Conservation (phyloP, 2,888 invertebrate species). For the Andrena marginata region DNA sequence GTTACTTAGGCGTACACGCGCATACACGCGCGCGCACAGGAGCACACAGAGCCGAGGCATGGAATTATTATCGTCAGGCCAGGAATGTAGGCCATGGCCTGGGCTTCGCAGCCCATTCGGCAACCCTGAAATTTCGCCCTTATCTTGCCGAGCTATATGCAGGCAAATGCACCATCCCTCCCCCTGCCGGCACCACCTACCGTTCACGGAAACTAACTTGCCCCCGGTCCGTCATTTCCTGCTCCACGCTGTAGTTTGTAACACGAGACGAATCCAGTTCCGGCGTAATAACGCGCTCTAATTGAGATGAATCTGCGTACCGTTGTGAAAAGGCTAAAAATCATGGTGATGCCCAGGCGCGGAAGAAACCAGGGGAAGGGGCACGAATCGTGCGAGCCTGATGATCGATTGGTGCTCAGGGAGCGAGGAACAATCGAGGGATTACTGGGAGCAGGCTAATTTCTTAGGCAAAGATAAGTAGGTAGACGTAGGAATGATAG, state of each 20-base stretch:
- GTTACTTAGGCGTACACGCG: constrained; percentile 25
- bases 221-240: constrained; percentile 68
- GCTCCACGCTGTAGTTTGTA: constrained; percentile 60
- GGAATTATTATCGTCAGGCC: constrained; percentile 62
- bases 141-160: constrained; percentile 61
- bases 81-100: constrained; percentile 40
- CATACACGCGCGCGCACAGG: neutral
- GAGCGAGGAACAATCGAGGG: neutral
- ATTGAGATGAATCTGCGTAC: constrained; percentile 74
- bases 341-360: neutral
- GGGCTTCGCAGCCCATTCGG: constrained; percentile 41
- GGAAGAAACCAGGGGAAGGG: too few relatives aligned
- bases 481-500: too few relatives aligned
- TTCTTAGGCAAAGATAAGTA: too few relatives aligned
- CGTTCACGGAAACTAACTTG: constrained; percentile 72
- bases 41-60: neutral
- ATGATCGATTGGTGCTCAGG: too few relatives aligned
- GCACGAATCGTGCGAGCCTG: too few relatives aligned
- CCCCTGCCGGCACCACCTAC: constrained; percentile 20
- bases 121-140: constrained; percentile 64
- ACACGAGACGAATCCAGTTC: constrained; percentile 64
- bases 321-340: neutral
- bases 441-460: too few relatives aligned
- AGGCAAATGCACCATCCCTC: constrained; percentile 48
- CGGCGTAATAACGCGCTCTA: constrained; percentile 71